Base-by-base conservation (phyloP, 2,113 vertebrate genomes). In the Turdus rufiventris region DNA sequence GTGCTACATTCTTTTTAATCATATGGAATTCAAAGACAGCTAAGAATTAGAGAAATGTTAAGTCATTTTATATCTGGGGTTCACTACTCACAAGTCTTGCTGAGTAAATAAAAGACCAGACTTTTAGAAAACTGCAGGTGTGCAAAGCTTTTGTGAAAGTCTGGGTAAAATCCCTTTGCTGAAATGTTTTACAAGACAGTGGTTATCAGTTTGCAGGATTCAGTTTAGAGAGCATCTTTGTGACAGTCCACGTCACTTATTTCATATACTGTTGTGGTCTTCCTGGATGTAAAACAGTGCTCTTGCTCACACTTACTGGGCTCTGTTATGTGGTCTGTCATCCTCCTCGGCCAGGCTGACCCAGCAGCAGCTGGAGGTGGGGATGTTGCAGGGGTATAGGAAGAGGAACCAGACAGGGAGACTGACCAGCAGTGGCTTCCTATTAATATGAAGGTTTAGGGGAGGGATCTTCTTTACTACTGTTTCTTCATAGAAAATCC, bases 261-360 rank as follows among this genome's bases (percentile, higher is more conserved):
- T 77, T 88, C 24, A 14, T 54, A 5, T 18, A 6, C 6, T 75
- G 1, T 57, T 75, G 25, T 12, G 3, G 8, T 26, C 10, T 8
- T 48, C 25, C 42, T 31, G 38, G 20, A 34, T 6, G 16, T 36
- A 40, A n/a, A 84, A 6, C 7, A 29, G 4, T 1, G 0, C 4
- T 70, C 8, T 29, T 73, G 18, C 16, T 82, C 14, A 36, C 0
- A 0, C 6, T 36, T 38, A 13, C 2, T 70, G 26, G 29, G 13
- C 10, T 83, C 23, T 83, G 18, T 12, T 54, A 31, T 61, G 24
- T 36, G 6, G 33, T 83, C 14, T 54, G 3, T 23, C 40, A 38
- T 14, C 45, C 15, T 34, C 45, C 26, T 70, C 57, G 42, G 10
- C 45, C 57, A 58, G 65, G 24, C 16, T 78, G 38, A n/a, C 6